Evolutionary conservation across 2,797 vertebrate species (phyloP).

Genomic region (Pristis pectinata): DNA sequence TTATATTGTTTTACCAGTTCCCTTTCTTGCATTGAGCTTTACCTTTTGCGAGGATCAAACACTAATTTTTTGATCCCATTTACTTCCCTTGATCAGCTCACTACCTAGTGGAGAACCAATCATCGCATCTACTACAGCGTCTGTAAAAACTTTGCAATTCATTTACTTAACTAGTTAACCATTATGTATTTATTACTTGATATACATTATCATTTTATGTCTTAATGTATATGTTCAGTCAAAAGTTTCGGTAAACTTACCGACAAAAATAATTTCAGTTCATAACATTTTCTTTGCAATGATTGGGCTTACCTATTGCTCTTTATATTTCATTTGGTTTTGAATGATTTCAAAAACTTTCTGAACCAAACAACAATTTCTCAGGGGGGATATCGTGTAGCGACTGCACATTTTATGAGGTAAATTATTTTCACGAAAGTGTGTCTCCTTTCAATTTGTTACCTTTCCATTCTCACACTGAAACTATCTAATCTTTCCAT

Average conservation of each 20-base stretch:
- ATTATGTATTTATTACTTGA: neutral
- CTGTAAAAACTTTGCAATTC: neutral
- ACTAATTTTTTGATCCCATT: neutral
- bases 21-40: neutral
- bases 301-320: neutral
- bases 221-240: neutral
- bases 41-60: neutral
- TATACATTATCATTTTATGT: neutral
- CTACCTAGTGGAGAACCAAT: neutral
- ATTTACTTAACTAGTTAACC: neutral
- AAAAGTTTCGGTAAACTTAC: neutral
- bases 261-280: neutral
- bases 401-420: neutral
- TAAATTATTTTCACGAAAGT: neutral
- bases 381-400: neutral
- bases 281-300: neutral
- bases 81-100: neutral
- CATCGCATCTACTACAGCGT: neutral
- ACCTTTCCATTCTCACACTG: neutral
- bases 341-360: neutral
- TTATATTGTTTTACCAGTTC: neutral
- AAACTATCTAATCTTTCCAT: constrained; percentile 5
- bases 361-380: neutral
- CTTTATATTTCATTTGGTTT: neutral
- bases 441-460: constrained; percentile 15